Base-by-base conservation (phyloP, 1,140 invertebrate species). In the Homalodisca vitripennis region DNA sequence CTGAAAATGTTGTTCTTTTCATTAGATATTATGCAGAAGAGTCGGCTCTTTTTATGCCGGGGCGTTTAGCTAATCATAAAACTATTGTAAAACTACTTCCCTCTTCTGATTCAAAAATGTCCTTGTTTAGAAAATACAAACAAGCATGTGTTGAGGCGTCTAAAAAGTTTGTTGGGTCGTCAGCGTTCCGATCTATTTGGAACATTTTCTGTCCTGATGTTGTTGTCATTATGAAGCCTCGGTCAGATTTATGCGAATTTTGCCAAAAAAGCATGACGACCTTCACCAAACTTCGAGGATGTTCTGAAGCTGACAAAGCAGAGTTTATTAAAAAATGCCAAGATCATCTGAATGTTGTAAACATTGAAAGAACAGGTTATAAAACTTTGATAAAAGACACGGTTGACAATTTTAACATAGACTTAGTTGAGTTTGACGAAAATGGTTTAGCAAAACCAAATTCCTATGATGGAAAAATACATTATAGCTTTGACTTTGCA, bases 401-500 rank as follows among this genome's bases (percentile, higher is more conserved):
- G 2, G 62, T 64, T 20, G 34, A 64, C 10, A 17, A 64, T 41
- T 64, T 64, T 29, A 64, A 41, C n/a, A 64, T 34, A 34, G 27
- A 41, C 14, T 34, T 34, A 20, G 24, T 53, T 32, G n/a, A 10
- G 1, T 27, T 26, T 31, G 10, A 3, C 3, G 24, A 55, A 55
- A 55, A 67, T 55, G 20, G 22, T 24, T 27, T 26, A 29, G 24
- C 31, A 31, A 55, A 2, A 41, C 55, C 67, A 1, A 46, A 46
- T 41, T 46, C 53, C 24, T 60, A 26, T 55, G 55, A 69, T 27
- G 31, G 67, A 46, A 55, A 60, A 26, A 32, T 55, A 3, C 70
- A 71, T 60, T 71, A 69, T 32, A 65, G 57, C 1, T 71, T 71
- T 66, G 67, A 71, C 60, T 64, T 71, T 63, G 71, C 71, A 10